Base-by-base conservation (phyloP, 2,113 vertebrate genomes). In the Gambusia holbrooki region DNA sequence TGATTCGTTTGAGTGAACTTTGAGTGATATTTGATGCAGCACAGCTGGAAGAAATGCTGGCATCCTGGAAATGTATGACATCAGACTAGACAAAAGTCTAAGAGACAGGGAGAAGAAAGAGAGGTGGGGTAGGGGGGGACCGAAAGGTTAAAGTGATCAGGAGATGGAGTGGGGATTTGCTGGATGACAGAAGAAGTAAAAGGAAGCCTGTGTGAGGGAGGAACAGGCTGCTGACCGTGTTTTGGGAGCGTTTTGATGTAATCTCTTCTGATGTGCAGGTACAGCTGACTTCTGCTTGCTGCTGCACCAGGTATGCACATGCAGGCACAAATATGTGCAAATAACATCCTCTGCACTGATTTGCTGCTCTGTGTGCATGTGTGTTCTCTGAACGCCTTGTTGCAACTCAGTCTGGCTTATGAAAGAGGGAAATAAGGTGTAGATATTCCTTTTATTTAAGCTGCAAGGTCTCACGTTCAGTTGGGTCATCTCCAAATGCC, bases 401-500 rank as follows among this genome's bases (percentile, higher is more conserved):
- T 54, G 48, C 48, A 54, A 22, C 48, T 54, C 48, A 7, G 17
- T 54, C 48, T 54, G 48, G 25, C 51, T 58, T 25, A 25, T 58
- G 17, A n/a, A 25, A 58, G 25, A 58, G 22, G 73, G 76, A 37
- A 86, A 87, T 76, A 84, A 86, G 32, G 76, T 48, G 70, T 81
- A 79, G 80, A 71, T 89, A 88, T 93, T 79, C 73, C 81, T 76
- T 74, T 81, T 75, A 87, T 82, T 82, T 68, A 76, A 83, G 75
- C 62, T 28, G 58, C 25, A 27, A 90, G 80, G 81, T 66, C 32
- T 29, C 15, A 63, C 82, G 84, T 5, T 11, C 58, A 10, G 82
- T 84, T 48, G 5, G 15, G 91, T 79, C 72, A 82, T 82, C 86
- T 92, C 88, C 85, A 91, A 91, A 90, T 88, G 90, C 77, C 80